Evolutionary conservation across 2,888 invertebrate genomes (phyloP).

Genomic region (Phasia obesa): DNA sequence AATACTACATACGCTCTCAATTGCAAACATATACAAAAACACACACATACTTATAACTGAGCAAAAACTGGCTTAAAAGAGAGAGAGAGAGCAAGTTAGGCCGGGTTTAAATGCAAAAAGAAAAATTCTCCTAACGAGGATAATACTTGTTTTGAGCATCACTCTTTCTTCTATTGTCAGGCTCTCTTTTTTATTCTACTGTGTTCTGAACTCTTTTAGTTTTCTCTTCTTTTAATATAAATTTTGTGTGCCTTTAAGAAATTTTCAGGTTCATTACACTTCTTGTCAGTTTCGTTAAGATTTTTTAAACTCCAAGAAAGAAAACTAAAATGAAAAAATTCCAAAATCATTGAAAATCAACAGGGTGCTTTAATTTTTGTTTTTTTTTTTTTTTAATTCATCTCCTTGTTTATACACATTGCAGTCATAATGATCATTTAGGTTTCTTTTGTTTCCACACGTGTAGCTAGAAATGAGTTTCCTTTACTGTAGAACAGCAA

Average conservation of each 20-base stretch:
- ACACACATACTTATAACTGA: neutral
- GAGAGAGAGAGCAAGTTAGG: neutral
- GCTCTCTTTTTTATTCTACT: neutral
- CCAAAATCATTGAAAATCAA: constrained; percentile 32
- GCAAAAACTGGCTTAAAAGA: constrained; percentile 30
- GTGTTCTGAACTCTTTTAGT: neutral
- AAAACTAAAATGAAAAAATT: constrained; percentile 12
- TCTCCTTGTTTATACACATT: constrained; percentile 23
- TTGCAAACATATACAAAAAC: neutral
- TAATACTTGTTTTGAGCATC: constrained; percentile 42
- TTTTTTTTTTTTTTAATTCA: neutral
- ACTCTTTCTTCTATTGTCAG: neutral
- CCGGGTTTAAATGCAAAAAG: constrained; percentile 16
- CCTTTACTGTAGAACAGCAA: constrained; percentile 10
- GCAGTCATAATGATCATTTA: constrained; percentile 2
- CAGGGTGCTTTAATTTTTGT: constrained; percentile 45
- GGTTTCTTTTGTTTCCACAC: constrained; percentile 19
- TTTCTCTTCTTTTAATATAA: neutral
- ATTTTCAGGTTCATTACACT: constrained; percentile 64
- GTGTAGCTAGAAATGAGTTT: neutral
- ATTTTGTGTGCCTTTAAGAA: neutral
- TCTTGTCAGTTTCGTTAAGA: neutral
- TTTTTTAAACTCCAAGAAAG: neutral
- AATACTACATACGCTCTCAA: constrained; percentile 8
- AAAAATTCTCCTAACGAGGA: constrained; percentile 19